Base-by-base conservation (phyloP, 2,888 invertebrate species). In the Mellilla xanthometata region DNA sequence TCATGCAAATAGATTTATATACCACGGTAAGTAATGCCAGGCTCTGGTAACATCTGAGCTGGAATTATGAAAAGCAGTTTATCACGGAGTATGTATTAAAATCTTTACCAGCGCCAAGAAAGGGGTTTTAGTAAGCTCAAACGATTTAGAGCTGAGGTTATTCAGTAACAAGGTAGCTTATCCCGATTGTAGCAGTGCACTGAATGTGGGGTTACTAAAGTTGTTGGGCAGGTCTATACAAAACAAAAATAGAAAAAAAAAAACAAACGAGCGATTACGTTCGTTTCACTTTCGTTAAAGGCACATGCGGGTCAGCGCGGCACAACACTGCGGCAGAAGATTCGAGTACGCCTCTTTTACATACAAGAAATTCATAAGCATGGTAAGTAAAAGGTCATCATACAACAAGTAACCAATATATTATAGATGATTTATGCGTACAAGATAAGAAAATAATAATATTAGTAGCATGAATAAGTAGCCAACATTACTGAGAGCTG, bases 211-310 rank as follows among this genome's bases (percentile, higher is more conserved):
- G 53, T 44, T 57, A 55, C 58, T 54, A 49, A 34, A 54, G 62
- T 59, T 47, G 62, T 60, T 62, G 12, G 46, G 40, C 27, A 31
- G 40, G 46, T 48, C 27, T 38, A 35, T n/a, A 42, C 30, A 57
- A 59, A 60, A 64, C 60, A 68, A 72, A 70, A 76, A 71, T 71
- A 70, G 62, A 74, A 64, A 72, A 72, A 64, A 72, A 72, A 74
- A 63, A 72, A 72, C 63, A 66, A 63, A 56, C 63, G 54, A 58
- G 52, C 63, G 66, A 76, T 76, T 76, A 73, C 69, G 64, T 65
- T 72, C 70, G 77, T 79, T 84, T 83, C 83, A 81, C 83, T 85
- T 83, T 83, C 80, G 68, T 76, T 76, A 48, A 58, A 65, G 67
- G 70, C 67, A 66, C 68, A 74, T 68, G 69, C 72, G 69, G 76